Base-by-base conservation (phyloP, 2,888 invertebrate genomes). In the Tiliacea citrago region DNA sequence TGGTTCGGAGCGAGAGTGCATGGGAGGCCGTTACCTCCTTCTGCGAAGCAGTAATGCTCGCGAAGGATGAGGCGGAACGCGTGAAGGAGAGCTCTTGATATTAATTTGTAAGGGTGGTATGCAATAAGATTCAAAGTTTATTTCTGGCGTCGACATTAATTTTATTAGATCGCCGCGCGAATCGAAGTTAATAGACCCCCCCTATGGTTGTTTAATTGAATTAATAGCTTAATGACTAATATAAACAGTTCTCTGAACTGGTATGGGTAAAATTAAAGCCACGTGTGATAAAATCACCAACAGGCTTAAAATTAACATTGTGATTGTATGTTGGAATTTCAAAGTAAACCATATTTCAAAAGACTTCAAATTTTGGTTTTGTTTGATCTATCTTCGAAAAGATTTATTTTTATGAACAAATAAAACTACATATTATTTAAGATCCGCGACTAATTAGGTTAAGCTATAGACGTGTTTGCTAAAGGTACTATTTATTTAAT, bases 191-290 rank as follows among this genome's bases (percentile, higher is more conserved):
- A 35, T 69, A 24, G 39, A 53, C 3, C 35, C 18, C 51, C 58
- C 45, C 42, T 18, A 65, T 35, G 49, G 21, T 55, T 49, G 57
- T 77, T 77, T 81, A 65, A 79, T 79, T 73, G 49, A 65, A 77
- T 80, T 49, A 66, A 55, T 49, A 61, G 24, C 49, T 42, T 61
- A 65, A 80, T 80, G 18, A 45, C 42, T 66, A 61, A 65, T 55
- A 81, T 78, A 55, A 75, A 81, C 75, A 75, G 16, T 79, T 61
- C 29, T 65, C 60, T 51, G 49, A 53, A 78, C 45, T 29, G 16
- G 9, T 24, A 60, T 24, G 45, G 80, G 62, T 51, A 62, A 35
- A 9, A 79, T 72, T 45, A 73, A 13, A 29, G 55, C 24, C 39
- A 63, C 73, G 45, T 79, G 77, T 63, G 51, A 58, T 45, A 39